These are phyloP conservation scores for Pipistrellus nathusii DNA, from an alignment of 2,797 vertebrate genomes.

Conservation along the genomic window DNA sequence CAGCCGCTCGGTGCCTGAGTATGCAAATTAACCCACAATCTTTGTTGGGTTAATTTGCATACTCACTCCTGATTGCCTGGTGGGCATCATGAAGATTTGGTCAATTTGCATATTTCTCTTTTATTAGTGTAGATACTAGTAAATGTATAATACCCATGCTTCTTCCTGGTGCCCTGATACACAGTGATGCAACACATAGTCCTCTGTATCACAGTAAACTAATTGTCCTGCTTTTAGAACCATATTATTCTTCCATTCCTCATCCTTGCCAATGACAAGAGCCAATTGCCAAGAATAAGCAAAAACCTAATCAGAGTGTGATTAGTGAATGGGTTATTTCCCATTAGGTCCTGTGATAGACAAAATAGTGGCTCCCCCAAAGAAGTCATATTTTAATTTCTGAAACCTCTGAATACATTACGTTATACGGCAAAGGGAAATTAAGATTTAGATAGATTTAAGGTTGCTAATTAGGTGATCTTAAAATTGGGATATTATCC, in stretches of 20 bases:
- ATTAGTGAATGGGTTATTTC: background rate
- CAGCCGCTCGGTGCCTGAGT: too few species aligned
- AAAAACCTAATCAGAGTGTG: slow-evolving; percentile 26
- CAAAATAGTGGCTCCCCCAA: background rate
- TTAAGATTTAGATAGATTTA: slow-evolving; percentile 4
- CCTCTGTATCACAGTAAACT: background rate
- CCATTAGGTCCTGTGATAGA: background rate
- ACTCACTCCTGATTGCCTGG: too few species aligned
- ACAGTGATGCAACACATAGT: background rate
- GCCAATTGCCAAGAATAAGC: slow-evolving; percentile 22
- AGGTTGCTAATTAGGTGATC: background rate
- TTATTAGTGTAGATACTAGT: too few species aligned
- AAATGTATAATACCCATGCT: too few species aligned
- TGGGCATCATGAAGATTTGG: too few species aligned
- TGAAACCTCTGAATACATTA: slow-evolving; percentile 10
- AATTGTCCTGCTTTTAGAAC: slow-evolving; percentile 9
- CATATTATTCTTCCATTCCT: background rate
- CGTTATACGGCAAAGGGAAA: background rate
- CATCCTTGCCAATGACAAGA: slow-evolving; percentile 43
- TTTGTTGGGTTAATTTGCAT: too few species aligned
- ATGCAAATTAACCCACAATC: too few species aligned
- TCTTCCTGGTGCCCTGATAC: background rate
- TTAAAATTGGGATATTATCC: background rate
- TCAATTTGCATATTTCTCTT: too few species aligned
- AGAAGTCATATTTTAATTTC: background rate